Evolutionary conservation across 2,888 invertebrate species (phyloP).

Genomic region (Anodontia alba): DNA sequence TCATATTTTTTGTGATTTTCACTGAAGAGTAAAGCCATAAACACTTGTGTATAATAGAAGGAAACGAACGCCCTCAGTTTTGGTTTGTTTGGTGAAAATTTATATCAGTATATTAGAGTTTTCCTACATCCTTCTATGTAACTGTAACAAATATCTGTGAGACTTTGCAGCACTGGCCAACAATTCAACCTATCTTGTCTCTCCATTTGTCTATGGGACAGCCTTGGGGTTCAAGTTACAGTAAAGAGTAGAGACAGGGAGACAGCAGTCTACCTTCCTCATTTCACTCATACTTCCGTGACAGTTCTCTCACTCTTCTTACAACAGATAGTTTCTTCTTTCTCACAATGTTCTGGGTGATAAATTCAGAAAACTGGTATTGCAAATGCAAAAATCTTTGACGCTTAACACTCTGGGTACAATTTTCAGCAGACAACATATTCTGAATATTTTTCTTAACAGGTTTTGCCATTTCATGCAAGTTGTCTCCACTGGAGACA

Average conservation of each 20-base stretch:
- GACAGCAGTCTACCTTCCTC: conserved; percentile 9
- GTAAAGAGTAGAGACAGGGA: neutral
- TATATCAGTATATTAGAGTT: too few relatives aligned
- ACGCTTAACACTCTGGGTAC: too few relatives aligned
- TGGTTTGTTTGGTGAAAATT: neutral
- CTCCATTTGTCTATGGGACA: neutral
- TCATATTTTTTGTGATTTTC: neutral
- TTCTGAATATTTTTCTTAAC: too few relatives aligned
- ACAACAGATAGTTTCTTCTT: too few relatives aligned
- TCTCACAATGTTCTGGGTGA: too few relatives aligned
- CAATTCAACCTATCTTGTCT: neutral
- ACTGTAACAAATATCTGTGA: neutral
- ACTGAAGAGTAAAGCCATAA: neutral
- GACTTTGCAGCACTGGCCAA: neutral
- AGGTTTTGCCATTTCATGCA: too few relatives aligned
- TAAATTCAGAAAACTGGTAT: too few relatives aligned
- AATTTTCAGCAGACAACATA: too few relatives aligned
- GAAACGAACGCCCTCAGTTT: neutral
- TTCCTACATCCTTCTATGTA: too few relatives aligned
- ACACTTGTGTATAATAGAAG: neutral
- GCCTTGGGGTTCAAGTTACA: neutral
- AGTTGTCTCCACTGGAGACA: too few relatives aligned
- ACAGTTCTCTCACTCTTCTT: neutral
- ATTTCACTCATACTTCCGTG: conserved; percentile 2
- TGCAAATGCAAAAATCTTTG: too few relatives aligned